phyloP scores from a whole-genome alignment of 2,113 vertebrate species.

The Synchiropus splendidus region DNA sequence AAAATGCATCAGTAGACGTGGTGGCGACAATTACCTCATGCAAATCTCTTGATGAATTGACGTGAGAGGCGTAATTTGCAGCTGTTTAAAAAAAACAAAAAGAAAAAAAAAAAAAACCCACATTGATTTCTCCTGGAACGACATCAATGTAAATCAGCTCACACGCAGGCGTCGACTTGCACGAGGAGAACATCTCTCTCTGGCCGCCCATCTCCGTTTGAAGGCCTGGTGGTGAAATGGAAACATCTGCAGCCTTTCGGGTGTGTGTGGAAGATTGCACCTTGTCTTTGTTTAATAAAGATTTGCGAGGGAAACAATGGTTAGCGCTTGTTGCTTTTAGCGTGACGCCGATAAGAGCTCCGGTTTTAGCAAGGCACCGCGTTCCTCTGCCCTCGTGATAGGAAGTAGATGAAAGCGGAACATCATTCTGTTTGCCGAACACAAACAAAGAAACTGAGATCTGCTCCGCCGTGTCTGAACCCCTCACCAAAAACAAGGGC shows the following conservation, averaged over 20 bases:
- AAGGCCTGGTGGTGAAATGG: conserved; percentile 20
- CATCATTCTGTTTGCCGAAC: no score
- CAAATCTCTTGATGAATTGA: conserved; percentile 68
- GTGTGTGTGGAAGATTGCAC: conserved; percentile 7
- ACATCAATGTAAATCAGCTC: conserved; percentile 58
- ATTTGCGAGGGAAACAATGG: conserved; percentile 12
- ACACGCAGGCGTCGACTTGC: neutral
- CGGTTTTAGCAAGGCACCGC: no score
- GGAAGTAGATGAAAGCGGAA: no score
- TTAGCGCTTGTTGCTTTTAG: no score
- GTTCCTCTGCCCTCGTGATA: no score
- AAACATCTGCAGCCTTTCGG: conserved; percentile 47
- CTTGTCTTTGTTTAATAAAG: conserved; percentile 25
- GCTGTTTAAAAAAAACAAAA: conserved; percentile 45
- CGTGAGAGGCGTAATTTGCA: conserved; percentile 59
- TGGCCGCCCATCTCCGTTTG: conserved; percentile 26
- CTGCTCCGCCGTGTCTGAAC: no score
- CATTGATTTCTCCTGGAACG: conserved; percentile 62
- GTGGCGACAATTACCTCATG: conserved; percentile 66
- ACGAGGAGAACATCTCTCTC: conserved; percentile 32
- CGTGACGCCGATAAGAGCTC: no score
- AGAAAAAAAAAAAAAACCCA: conserved; percentile 8
- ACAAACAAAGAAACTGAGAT: no score
- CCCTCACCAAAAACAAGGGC: no score
- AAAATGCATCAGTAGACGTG: conserved; percentile 67